phyloP scores from a whole-genome alignment of 2,113 vertebrate genomes.

The Anolis carolinensis region DNA sequence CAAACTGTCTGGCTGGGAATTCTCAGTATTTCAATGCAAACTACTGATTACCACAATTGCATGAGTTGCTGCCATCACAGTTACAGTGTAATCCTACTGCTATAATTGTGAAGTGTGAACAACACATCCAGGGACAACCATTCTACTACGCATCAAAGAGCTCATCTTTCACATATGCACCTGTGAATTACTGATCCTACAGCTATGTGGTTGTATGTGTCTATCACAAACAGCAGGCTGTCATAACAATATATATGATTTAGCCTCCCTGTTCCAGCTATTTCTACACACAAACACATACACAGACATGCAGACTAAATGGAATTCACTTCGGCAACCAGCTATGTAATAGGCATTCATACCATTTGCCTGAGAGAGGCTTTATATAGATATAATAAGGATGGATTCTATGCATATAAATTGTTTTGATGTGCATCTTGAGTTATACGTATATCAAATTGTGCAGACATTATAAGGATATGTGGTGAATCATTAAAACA shows the following conservation, averaged over 20 bases:
- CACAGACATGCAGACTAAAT: not conserved
- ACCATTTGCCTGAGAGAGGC: not conserved
- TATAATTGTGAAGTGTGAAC: no score
- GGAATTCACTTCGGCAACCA: not conserved
- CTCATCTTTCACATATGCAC: no score
- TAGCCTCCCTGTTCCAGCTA: not conserved
- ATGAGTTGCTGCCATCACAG: no score
- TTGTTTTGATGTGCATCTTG: not conserved
- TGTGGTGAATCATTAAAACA: not conserved
- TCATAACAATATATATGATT: not conserved
- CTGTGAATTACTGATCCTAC: not conserved
- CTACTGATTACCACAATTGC: no score
- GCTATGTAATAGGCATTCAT: not conserved
- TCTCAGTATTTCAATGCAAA: no score
- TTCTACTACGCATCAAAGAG: no score
- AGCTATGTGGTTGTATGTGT: not conserved
- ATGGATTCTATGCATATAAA: not conserved
- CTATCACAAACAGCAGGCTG: not conserved
- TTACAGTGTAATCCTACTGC: no score
- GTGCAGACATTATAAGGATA: not conserved
- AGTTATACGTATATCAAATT: not conserved
- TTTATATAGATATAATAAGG: not conserved
- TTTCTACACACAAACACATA: not conserved
- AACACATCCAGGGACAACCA: no score
- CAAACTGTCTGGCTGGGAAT: no score